phyloP scores from a whole-genome alignment of 1,140 invertebrate species.

The Nautilus pompilius region DNA sequence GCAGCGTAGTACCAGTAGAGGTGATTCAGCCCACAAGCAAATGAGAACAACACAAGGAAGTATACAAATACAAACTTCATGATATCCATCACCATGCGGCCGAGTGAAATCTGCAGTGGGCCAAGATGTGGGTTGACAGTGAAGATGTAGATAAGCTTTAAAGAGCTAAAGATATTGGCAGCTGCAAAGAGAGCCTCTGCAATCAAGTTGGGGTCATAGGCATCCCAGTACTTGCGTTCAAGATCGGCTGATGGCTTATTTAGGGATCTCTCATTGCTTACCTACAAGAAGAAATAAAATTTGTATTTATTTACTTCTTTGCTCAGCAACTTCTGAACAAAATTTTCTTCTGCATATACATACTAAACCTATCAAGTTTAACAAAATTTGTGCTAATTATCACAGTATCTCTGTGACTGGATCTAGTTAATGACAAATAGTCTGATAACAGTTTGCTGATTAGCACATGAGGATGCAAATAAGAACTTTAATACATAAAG shows the following conservation, averaged over 20 bases:
- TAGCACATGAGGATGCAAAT: too few species aligned
- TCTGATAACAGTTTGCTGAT: too few species aligned
- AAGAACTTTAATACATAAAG: too few species aligned
- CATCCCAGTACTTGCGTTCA: conserved; percentile 81
- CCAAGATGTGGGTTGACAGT: conserved; percentile 97
- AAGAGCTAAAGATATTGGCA: conserved; percentile 93
- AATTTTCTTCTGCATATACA: too few species aligned
- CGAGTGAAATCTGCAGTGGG: conserved; percentile 94
- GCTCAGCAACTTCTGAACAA: neutral
- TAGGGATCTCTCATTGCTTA: conserved; percentile 13
- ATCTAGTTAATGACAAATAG: too few species aligned
- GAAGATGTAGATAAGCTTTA: conserved; percentile 98
- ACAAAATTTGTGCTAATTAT: too few species aligned
- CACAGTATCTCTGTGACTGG: too few species aligned
- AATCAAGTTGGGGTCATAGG: conserved; percentile 89
- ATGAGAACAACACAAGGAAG: conserved; percentile 93
- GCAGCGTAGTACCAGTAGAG: conserved; percentile 96
- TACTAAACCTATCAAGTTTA: too few species aligned
- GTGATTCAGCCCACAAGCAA: conserved; percentile 93
- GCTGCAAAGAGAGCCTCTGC: conserved; percentile 92
- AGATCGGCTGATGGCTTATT: conserved; percentile 71
- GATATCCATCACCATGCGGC: conserved; percentile 95
- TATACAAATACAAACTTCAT: conserved; percentile 95
- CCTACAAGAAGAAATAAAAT: conserved; percentile 3
- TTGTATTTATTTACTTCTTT: neutral